Conservation (phyloP, 2,797 vertebrate species). For the Melanotaenia nigrans region DNA sequence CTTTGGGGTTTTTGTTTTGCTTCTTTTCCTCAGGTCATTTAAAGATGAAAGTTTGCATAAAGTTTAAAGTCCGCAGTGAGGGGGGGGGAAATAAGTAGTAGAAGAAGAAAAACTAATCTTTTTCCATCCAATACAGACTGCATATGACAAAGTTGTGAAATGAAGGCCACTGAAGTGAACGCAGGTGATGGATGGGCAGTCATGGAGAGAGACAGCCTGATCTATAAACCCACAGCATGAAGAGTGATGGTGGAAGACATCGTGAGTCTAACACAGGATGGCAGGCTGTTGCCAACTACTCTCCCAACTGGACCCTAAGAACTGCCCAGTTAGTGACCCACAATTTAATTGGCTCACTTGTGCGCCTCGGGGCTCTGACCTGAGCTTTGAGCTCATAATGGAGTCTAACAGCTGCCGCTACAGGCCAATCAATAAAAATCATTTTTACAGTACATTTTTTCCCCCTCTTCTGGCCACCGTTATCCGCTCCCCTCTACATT, state of each 20-base stretch:
- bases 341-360: constrained; percentile 68
- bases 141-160: constrained; percentile 31
- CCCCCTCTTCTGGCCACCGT: constrained; percentile 52
- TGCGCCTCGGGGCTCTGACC: constrained; percentile 69
- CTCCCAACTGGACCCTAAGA: constrained; percentile 60
- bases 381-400: constrained; percentile 74
- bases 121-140: constrained; percentile 11
- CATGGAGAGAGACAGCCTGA: constrained; percentile 29
- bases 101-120: constrained; percentile 41
- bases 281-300: constrained; percentile 49
- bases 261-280: constrained; percentile 61
- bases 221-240: constrained; percentile 40
- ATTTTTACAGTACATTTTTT: constrained; percentile 76
- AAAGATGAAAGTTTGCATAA: constrained; percentile 69
- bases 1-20: constrained; percentile 71
- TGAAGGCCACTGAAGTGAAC: constrained; percentile 34
- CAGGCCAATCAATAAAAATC: constrained; percentile 82
- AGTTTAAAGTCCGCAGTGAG: constrained; percentile 46
- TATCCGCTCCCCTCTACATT: constrained; percentile 28
- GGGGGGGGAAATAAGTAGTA: constrained; percentile 36
- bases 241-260: constrained; percentile 46
- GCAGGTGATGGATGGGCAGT: constrained; percentile 42
- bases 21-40: constrained; percentile 61
- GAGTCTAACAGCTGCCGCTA: constrained; percentile 81
- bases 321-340: constrained; percentile 49